Percentiles rank a stretch among this genome's conserved stretches.
Conservation (phyloP, 2,797 vertebrate genomes). For the Anabacerthia variegaticeps region DNA sequence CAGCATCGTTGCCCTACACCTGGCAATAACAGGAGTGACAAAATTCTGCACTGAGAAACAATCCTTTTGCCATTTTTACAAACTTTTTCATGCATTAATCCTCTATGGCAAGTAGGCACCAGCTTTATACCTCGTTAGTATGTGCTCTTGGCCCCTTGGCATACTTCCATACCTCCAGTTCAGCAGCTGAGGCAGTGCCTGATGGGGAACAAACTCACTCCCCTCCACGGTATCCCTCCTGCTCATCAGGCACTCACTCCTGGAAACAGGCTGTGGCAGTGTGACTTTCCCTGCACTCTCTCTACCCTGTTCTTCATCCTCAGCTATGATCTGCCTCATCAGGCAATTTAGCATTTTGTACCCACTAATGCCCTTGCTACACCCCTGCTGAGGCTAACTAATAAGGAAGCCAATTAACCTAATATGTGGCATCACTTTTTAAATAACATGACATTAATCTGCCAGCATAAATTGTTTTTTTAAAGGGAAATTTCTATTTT, state of each 20-base stretch:
- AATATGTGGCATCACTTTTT: background rate
- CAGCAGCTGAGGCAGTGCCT: background rate
- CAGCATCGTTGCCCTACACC: background rate
- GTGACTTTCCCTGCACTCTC: background rate
- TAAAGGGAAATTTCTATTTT: conserved; percentile 2
- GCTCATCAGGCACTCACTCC: background rate
- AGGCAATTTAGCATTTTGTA: background rate
- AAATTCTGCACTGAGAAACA: background rate
- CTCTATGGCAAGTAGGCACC: background rate
- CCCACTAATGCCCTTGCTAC: background rate
- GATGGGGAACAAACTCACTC: background rate
- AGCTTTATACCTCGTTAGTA: background rate
- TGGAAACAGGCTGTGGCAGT: background rate
- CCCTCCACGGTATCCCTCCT: background rate
- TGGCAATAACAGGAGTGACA: background rate
- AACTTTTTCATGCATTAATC: background rate
- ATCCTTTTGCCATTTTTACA: background rate
- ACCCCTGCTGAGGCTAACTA: background rate
- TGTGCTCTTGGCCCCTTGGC: accelerated
- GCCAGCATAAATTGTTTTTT: background rate
- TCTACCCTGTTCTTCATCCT: background rate
- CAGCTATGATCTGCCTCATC: background rate
- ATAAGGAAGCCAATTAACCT: conserved; percentile 21
- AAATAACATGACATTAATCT: background rate
- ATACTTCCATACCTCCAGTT: background rate